These are phyloP conservation scores for Crematogaster levior DNA, from an alignment of 2,888 invertebrate genomes.

Conservation along the genomic window DNA sequence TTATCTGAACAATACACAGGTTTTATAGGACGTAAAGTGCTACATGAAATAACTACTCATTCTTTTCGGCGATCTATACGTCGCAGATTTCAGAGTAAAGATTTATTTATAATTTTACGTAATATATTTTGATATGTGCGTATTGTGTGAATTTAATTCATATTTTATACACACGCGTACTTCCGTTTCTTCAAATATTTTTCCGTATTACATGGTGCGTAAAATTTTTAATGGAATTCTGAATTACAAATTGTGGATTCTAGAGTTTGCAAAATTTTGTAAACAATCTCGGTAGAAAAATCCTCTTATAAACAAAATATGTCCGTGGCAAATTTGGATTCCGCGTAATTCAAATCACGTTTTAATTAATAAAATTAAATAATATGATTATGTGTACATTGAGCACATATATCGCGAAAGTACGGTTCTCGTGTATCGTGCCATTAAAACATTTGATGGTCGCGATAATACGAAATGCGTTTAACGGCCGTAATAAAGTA, in stretches of 20 bases:
- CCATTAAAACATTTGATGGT: slow-evolving; percentile 12
- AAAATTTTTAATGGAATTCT: background rate
- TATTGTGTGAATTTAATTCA: background rate
- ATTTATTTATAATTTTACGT: slow-evolving; percentile 15
- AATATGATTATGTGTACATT: background rate
- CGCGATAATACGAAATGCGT: background rate
- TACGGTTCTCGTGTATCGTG: background rate
- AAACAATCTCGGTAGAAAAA: background rate
- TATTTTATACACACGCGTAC: background rate
- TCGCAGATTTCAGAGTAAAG: background rate
- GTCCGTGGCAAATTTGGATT: background rate
- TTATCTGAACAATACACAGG: background rate
- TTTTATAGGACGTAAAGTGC: background rate
- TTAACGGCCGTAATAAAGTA: background rate
- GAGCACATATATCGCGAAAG: background rate
- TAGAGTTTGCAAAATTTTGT: background rate
- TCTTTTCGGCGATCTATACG: background rate
- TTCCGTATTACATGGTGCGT: background rate
- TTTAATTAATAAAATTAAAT: slow-evolving; percentile 37
- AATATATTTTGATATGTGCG: background rate
- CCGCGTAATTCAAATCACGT: background rate
- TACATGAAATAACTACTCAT: background rate
- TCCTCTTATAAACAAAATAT: background rate
- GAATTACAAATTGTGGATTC: slow-evolving; percentile 22
- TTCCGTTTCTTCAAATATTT: slow-evolving; percentile 8